Conservation (phyloP, 2,797 vertebrate species). For the Centroberyx gerrardi region DNA sequence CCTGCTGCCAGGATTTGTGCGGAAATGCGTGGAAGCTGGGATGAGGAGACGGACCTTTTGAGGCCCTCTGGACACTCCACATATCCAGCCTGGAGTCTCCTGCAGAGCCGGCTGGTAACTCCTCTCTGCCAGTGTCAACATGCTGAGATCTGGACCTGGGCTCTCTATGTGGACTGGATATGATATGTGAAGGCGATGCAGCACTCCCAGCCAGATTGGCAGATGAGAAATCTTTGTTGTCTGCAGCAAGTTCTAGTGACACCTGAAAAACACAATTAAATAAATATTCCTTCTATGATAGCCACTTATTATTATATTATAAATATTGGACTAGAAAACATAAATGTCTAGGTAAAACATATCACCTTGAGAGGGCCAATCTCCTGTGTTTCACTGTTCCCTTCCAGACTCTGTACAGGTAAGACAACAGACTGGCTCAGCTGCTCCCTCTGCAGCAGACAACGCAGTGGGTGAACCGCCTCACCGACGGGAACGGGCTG, state of each 20-base stretch:
- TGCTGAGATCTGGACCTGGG: slow-evolving; percentile 41
- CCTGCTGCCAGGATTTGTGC: slow-evolving; percentile 12
- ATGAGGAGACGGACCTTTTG: not conserved
- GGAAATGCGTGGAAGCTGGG: slow-evolving; percentile 31
- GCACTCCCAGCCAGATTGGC: slow-evolving; percentile 23
- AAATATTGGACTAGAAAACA: slow-evolving; percentile 5
- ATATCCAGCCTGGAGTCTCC: slow-evolving; percentile 44
- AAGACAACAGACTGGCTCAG: slow-evolving; percentile 84
- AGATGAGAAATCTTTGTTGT: slow-evolving; percentile 77
- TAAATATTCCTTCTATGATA: not conserved
- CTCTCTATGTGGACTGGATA: slow-evolving; percentile 58
- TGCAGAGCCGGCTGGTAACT: slow-evolving; percentile 10
- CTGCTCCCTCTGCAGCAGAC: slow-evolving; percentile 85
- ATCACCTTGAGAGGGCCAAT: slow-evolving; percentile 91
- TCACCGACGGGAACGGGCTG: slow-evolving; percentile 89
- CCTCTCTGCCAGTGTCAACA: slow-evolving; percentile 22
- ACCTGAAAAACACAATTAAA: slow-evolving; percentile 82
- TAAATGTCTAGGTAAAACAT: not conserved
- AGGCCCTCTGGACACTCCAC: slow-evolving; percentile 47
- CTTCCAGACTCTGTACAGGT: slow-evolving; percentile 80
- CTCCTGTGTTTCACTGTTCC: slow-evolving; percentile 63
- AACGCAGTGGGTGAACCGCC: slow-evolving; percentile 84
- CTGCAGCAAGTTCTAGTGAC: slow-evolving; percentile 86
- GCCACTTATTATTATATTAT: not conserved
- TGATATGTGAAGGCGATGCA: slow-evolving; percentile 20